Percentiles rank a stretch among this genome's conserved stretches.
phyloP scores from a whole-genome alignment of 2,888 invertebrate species.

The Fragum whitleyi region DNA sequence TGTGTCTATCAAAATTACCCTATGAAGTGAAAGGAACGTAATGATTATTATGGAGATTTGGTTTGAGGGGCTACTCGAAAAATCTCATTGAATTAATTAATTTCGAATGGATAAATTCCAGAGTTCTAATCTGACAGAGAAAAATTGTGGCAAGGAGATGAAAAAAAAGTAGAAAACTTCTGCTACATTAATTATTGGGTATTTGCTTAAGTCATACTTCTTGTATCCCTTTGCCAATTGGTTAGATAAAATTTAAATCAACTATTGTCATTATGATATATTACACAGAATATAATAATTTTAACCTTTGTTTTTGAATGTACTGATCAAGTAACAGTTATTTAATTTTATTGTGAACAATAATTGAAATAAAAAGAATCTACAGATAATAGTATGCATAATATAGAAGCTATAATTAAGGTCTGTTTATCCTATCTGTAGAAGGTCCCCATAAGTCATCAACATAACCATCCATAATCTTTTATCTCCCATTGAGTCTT shows the following conservation, averaged over 20 bases:
- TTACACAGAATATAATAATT: no score
- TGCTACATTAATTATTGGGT: constrained; percentile 15
- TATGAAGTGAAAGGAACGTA: no score
- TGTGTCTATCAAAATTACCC: no score
- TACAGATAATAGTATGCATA: no score
- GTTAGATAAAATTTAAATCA: no score
- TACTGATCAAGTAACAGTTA: no score
- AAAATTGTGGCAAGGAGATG: not conserved
- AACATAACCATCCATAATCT: not conserved
- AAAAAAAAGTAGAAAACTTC: constrained; percentile 12
- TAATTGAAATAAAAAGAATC: no score
- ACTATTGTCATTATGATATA: no score
- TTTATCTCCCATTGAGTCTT: not conserved
- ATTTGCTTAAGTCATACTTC: not conserved
- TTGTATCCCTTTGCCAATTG: not conserved
- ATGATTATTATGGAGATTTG: not conserved
- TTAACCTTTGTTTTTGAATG: no score
- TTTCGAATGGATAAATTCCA: constrained; percentile 10
- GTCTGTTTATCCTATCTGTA: not conserved
- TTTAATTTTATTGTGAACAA: no score
- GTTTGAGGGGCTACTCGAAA: constrained; percentile 12
- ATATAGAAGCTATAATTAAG: not conserved
- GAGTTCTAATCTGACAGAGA: constrained; percentile 9
- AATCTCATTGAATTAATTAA: constrained; percentile 19
- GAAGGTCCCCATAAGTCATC: not conserved